These are phyloP conservation scores for Nephrotoma flavescens DNA, from an alignment of 2,888 invertebrate species.

Conservation along the genomic window DNA sequence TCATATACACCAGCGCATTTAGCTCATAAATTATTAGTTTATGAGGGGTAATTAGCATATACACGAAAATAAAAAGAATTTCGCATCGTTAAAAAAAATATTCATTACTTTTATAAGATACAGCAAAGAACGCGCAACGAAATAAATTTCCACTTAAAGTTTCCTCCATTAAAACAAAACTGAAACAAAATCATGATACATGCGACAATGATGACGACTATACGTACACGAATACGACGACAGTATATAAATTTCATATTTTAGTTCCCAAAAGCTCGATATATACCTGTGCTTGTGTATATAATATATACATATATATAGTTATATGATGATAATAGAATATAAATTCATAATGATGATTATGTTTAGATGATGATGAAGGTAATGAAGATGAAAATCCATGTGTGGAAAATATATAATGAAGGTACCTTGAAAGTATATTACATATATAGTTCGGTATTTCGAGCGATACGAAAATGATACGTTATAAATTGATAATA, in stretches of 20 bases:
- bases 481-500: background rate
- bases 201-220: background rate
- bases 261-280: background rate
- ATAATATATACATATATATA: background rate
- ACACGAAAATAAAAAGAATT: background rate
- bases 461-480: background rate
- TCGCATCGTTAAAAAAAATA: background rate
- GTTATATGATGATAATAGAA: background rate
- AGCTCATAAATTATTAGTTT: background rate
- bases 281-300: background rate
- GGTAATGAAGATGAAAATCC: background rate
- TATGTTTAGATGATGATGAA: background rate
- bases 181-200: background rate
- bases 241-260: background rate
- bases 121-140: background rate
- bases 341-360: background rate
- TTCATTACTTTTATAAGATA: background rate
- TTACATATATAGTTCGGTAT: background rate
- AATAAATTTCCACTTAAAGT: background rate
- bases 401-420: background rate
- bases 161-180: background rate
- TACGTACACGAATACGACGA: background rate
- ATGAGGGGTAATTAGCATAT: background rate
- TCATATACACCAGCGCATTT: background rate
- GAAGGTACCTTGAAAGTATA: background rate